Base-by-base conservation (phyloP, 2,113 vertebrate genomes). In the Gambusia holbrooki region DNA sequence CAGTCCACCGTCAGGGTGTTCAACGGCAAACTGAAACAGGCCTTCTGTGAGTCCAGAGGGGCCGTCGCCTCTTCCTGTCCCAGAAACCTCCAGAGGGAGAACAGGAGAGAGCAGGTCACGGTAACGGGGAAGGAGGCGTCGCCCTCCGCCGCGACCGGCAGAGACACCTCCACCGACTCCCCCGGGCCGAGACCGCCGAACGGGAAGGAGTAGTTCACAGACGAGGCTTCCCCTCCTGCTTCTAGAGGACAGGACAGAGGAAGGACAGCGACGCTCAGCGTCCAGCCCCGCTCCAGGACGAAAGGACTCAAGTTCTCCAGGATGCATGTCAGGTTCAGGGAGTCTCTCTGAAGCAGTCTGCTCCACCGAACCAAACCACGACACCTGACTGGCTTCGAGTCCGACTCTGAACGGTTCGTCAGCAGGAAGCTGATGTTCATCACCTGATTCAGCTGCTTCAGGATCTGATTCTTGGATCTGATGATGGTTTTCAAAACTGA, bases 211-310 rank as follows among this genome's bases (percentile, higher is more conserved):
- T 95, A 97, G 13, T 94, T 95, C 73, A 88, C 76, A 27, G 93
- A 93, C 0, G 91, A 80, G 62, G 85, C 84, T 1, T 84, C 69
- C 0, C 62, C 77, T 32, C 66, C 37, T 29, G 72, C 11, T 1
- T 19, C 10, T 30, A 91, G 81, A 81, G 94, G 90, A 25, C 15
- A 73, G 72, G 89, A 85, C 45, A 93, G 82, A 64, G 95, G 85
- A 11, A 89, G 83, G 25, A 97, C 92, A 58, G 94, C 90, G 48
- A 98, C 13, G 6, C 95, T 96, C 79, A 98, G 87, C 19, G 93
- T 95, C 98, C 98, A 99, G 82, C 96, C 96, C 32, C 69, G 89
- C 79, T 96, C 96, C 85, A 99, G 89, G 70, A 86, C 70, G 87
- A 93, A 96, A 76, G 88, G 81, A 32, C 96, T 95, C 5, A 80